Conservation (phyloP, 1,140 invertebrate genomes). For the Drosophila carrolli region DNA sequence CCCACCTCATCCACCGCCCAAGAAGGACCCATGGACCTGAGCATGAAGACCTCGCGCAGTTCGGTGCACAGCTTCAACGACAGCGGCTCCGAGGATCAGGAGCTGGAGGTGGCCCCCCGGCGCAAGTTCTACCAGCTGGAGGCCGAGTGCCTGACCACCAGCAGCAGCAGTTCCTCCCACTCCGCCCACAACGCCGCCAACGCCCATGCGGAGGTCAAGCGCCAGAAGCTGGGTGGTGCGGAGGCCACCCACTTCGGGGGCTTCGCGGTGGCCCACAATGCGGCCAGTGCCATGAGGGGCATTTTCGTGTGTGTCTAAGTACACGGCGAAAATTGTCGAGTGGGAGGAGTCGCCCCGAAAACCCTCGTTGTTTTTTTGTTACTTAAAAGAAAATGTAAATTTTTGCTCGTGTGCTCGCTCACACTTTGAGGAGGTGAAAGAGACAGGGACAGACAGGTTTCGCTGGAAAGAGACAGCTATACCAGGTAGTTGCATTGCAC, state of each 20-base stretch:
- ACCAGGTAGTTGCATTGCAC: conserved; percentile 52
- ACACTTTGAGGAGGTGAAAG: conserved; percentile 34
- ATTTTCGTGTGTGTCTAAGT: conserved; percentile 77
- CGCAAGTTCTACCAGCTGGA: conserved; percentile 74
- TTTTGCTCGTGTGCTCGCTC: conserved; percentile 48
- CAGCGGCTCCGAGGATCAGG: conserved; percentile 71
- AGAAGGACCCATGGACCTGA: conserved; percentile 92
- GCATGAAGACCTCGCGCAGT: conserved; percentile 87
- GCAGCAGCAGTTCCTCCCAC: conserved; percentile 39
- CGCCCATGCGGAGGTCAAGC: conserved; percentile 57
- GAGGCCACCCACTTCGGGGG: conserved; percentile 54
- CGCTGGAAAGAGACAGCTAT: conserved; percentile 43
- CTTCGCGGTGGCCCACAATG: conserved; percentile 64
- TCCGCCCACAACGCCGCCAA: conserved; percentile 11
- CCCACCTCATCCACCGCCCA: conserved; percentile 78
- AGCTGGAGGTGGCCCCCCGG: conserved; percentile 54
- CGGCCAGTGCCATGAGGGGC: conserved; percentile 71
- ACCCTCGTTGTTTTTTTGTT: conserved; percentile 59
- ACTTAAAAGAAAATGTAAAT: conserved; percentile 50
- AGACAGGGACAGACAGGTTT: conserved; percentile 25
- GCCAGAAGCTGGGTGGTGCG: conserved; percentile 60
- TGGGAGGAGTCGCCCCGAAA: conserved; percentile 52
- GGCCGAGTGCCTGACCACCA: conserved; percentile 54
- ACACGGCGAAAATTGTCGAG: conserved; percentile 6
- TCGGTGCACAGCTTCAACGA: conserved; percentile 77